phyloP scores from a whole-genome alignment of 2,113 vertebrate species.

The Gopherus flavomarginatus region DNA sequence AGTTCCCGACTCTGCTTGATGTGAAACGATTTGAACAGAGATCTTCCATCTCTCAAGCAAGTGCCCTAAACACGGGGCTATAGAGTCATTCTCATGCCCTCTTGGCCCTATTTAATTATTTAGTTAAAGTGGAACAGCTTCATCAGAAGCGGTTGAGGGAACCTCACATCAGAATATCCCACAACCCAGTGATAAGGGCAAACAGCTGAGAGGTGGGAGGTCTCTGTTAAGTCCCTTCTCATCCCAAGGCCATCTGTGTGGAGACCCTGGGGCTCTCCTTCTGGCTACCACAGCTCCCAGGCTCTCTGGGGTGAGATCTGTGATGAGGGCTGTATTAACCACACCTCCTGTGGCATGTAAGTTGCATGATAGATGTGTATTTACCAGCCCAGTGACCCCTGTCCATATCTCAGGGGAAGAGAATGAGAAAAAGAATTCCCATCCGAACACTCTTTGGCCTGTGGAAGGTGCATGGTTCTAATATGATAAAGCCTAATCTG shows the following conservation, averaged over 20 bases:
- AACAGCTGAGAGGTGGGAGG: too few relatives aligned
- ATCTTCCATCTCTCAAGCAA: too few relatives aligned
- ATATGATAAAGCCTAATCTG: neutral
- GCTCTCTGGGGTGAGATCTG: neutral
- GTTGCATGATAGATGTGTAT: neutral
- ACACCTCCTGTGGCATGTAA: neutral
- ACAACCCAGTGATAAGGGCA: too few relatives aligned
- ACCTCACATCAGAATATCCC: too few relatives aligned
- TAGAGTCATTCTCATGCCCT: too few relatives aligned
- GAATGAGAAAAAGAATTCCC: neutral
- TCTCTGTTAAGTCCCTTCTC: too few relatives aligned
- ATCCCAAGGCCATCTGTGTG: neutral
- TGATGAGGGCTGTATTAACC: neutral
- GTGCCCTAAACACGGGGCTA: too few relatives aligned
- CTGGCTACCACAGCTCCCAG: neutral
- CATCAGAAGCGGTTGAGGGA: too few relatives aligned
- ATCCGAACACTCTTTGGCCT: neutral
- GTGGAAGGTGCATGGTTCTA: neutral
- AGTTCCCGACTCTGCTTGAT: too few relatives aligned
- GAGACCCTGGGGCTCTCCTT: neutral
- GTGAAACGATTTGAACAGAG: too few relatives aligned
- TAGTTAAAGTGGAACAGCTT: too few relatives aligned
- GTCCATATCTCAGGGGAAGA: neutral
- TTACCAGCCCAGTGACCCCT: neutral
- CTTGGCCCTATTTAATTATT: too few relatives aligned